These are phyloP conservation scores for Brachionus koreanus DNA, from an alignment of 1,140 invertebrate species.

Conservation along the genomic window DNA sequence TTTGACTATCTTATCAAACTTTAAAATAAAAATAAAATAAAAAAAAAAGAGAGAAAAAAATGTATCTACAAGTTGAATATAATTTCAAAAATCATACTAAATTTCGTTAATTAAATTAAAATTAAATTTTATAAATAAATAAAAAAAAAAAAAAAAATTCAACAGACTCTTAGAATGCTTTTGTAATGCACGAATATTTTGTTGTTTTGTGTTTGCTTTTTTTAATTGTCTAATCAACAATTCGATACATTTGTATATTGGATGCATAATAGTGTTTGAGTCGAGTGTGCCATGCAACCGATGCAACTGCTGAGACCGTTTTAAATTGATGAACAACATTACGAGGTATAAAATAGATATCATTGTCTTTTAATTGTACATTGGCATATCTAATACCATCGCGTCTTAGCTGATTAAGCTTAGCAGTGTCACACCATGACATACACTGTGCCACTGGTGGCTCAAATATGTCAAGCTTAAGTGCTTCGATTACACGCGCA, in stretches of 20 bases:
- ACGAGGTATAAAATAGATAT: conserved; percentile 94
- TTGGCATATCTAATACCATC: conserved; percentile 89
- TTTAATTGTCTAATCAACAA: not conserved
- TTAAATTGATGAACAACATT: conserved; percentile 98
- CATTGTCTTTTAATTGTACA: conserved; percentile 86
- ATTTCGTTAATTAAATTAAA: no score
- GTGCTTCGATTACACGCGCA: conserved; percentile 78
- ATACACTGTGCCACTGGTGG: conserved; percentile 67
- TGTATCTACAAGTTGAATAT: no score
- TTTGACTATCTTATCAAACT: no score
- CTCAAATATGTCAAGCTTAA: conserved; percentile 92
- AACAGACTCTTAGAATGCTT: no score
- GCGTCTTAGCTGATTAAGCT: conserved; percentile 85
- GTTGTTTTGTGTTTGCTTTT: no score
- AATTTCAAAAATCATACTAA: no score
- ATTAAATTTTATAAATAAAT: no score
- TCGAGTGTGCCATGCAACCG: conserved; percentile 91
- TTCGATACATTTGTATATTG: not conserved
- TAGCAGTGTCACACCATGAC: conserved; percentile 90
- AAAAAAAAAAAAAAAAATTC: no score
- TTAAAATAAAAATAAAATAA: no score
- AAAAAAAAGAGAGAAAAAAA: no score
- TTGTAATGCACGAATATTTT: no score
- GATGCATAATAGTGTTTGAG: conserved; percentile 78
- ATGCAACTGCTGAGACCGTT: conserved; percentile 91